Evolutionary conservation across 1,140 invertebrate genomes (phyloP).

Genomic region (Achroia grisella): DNA sequence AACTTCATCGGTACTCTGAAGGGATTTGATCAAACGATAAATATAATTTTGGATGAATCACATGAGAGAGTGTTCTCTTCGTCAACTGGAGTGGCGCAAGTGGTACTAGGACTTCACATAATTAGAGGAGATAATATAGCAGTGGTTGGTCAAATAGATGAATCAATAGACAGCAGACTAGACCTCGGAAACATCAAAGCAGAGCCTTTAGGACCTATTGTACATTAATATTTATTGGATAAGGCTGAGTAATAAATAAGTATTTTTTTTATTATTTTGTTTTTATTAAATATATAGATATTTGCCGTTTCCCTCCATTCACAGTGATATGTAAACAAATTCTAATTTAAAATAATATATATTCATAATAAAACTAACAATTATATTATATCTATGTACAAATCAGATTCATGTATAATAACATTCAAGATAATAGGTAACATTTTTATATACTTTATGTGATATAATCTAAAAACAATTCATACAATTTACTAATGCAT

Average conservation of each 20-base stretch:
- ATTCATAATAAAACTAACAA: too few relatives aligned
- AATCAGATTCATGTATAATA: too few relatives aligned
- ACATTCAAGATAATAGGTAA: too few relatives aligned
- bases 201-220: slow-evolving; percentile 90
- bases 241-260: slow-evolving; percentile 13
- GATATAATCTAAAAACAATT: too few relatives aligned
- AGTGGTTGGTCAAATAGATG: slow-evolving; percentile 93
- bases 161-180: slow-evolving; percentile 89
- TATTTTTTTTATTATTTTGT: slow-evolving; percentile 5
- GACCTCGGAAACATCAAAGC: slow-evolving; percentile 91
- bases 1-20: slow-evolving; percentile 92
- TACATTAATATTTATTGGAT: slow-evolving; percentile 76
- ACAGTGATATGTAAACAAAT: too few relatives aligned
- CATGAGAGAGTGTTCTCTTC: slow-evolving; percentile 97
- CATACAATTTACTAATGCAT: too few relatives aligned
- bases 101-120: slow-evolving; percentile 96
- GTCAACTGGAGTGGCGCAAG: slow-evolving; percentile 94
- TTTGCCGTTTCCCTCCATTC: too few relatives aligned
- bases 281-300: background rate
- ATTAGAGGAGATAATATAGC: slow-evolving; percentile 99
- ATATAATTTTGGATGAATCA: slow-evolving; percentile 97
- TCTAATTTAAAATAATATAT: too few relatives aligned
- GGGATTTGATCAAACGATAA: slow-evolving; percentile 97
- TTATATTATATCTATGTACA: too few relatives aligned
- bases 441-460: too few relatives aligned